Percentiles rank a stretch among this genome's conserved stretches.
Evolutionary conservation across 2,113 vertebrate species (phyloP).

Genomic region (Pelmatolapia mariae): DNA sequence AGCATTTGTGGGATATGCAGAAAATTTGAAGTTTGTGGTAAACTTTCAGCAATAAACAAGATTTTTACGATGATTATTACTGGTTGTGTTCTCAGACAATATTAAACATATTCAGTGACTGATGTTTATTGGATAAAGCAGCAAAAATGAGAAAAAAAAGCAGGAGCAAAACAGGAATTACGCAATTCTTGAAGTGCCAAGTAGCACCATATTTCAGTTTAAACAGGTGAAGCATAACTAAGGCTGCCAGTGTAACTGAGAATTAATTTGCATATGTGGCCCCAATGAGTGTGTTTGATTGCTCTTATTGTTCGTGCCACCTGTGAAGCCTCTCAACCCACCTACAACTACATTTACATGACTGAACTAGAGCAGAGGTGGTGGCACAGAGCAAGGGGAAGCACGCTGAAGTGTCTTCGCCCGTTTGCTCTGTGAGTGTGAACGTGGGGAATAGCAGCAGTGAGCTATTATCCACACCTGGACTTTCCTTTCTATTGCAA

Average conservation of each 20-base stretch:
- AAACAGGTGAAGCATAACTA: not conserved
- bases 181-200: not conserved
- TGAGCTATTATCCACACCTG: not conserved
- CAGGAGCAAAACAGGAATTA: not conserved
- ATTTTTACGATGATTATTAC: not conserved
- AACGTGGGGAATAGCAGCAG: not conserved
- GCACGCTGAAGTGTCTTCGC: not conserved
- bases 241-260: not conserved
- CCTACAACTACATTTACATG: not conserved
- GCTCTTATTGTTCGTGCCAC: not conserved
- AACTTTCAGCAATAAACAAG: not conserved
- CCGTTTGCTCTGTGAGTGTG: not conserved
- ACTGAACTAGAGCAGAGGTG: not conserved
- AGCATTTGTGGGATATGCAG: not conserved
- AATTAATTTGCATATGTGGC: not conserved
- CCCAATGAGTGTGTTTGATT: not conserved
- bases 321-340: not conserved
- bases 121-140: not conserved
- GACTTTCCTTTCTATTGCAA: not conserved
- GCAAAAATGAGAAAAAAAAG: not conserved
- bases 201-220: not conserved
- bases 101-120: not conserved
- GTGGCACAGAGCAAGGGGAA: not conserved
- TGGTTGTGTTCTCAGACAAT: not conserved
- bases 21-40: not conserved